These are phyloP conservation scores for Electrophaes corylata DNA, from an alignment of 2,888 invertebrate genomes.

Conservation along the genomic window DNA sequence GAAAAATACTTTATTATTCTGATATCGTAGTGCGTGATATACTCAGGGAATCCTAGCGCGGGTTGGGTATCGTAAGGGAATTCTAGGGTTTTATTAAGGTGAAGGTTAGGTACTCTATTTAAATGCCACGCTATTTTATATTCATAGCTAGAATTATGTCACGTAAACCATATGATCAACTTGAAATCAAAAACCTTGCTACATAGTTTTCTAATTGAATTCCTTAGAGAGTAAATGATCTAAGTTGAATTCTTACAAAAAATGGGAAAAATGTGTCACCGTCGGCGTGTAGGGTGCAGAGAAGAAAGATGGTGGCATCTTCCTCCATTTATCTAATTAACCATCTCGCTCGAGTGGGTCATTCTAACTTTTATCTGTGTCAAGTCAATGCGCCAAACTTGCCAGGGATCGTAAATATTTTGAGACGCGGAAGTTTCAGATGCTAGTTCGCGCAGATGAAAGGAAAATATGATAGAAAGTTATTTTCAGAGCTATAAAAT, in stretches of 20 bases:
- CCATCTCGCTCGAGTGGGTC: constrained; percentile 48
- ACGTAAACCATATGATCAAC: neutral
- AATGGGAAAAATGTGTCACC: constrained; percentile 41
- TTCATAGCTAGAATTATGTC: neutral
- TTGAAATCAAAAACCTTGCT: neutral
- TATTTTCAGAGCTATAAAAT: neutral
- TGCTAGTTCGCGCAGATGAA: neutral
- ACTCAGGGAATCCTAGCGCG: neutral
- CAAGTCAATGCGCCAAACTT: constrained; percentile 24
- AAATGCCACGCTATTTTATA: neutral
- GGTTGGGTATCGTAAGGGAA: neutral
- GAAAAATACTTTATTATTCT: neutral
- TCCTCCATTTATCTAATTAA: constrained; percentile 68
- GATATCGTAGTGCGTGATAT: neutral
- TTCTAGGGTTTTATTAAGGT: neutral
- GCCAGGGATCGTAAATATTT: constrained; percentile 5
- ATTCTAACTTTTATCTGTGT: constrained; percentile 32
- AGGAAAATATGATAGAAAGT: neutral
- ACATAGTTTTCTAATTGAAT: constrained; percentile 35
- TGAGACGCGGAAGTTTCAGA: neutral
- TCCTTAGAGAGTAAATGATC: too few relatives aligned
- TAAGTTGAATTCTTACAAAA: constrained; percentile 34
- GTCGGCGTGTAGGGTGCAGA: constrained; percentile 45
- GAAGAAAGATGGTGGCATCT: constrained; percentile 53
- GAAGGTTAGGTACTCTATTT: neutral